Evolutionary conservation across 2,888 invertebrate species (phyloP), one percentile per base, ranked within the genome.

Genomic region (Lochmaea capreae): DNA sequence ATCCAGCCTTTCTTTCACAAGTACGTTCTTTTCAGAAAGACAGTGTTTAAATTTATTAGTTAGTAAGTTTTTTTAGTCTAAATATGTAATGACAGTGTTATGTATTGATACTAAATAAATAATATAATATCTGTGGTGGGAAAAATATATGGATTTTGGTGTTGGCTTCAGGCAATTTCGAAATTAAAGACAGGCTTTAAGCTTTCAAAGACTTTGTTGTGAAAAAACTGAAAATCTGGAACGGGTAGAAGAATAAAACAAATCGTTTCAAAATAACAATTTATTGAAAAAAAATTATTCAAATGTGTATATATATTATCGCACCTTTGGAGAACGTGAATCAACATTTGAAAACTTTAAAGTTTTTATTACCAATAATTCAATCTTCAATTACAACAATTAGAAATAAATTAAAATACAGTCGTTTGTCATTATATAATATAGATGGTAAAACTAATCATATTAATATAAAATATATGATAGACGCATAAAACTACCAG

Each of bases 281-380:
- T 58, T 67, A 67, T 59, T 67, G 58, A 67, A 59, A 65, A n/a
- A 65, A 65, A 58, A 39, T 39, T 39, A 59, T 67, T 58, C 16
- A 39, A 57, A 59, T 65, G n/a, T 65, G 52, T 49, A 43, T 18
- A 58, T 22, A 22, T 22, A 22, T 22, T n/a, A n/a, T 26, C 54
- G 57, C 33, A 26, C 26, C 26, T 26, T 26, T 26, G 26, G 26
- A 33, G 39, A 16, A 22, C 46, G 39, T 43, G 26, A 16, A 67
- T 42, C 1, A 57, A 22, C 59, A 42, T 18, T 58, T 42, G 58
- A 57, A 58, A 58, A n/a, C n/a, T n/a, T n/a, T n/a, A n/a, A n/a
- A 58, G 14, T 12, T 58, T 52, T 16, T 26, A 26, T 42, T 42
- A 39, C 39, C 18, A 61, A 11, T 43, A 39, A 58, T 57, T 65